Base-by-base conservation (phyloP, 2,888 invertebrate species). In the Limnephilus marmoratus region DNA sequence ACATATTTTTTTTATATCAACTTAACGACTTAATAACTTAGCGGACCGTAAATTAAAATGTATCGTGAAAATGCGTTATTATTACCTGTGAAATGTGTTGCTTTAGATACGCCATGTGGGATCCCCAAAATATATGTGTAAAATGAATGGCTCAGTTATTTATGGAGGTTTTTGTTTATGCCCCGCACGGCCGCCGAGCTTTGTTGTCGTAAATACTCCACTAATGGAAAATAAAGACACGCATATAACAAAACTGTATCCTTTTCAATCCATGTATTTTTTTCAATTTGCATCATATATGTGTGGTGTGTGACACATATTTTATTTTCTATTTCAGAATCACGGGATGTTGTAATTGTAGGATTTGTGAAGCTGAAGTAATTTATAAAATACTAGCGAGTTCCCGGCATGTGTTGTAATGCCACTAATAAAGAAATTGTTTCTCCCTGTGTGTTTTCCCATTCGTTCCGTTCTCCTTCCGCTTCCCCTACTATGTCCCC, bases 101-200 rank as follows among this genome's bases (percentile, higher is more conserved):
- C 90, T 91, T 92, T 92, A 12, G 92, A 81, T 91, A 88, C 92
- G 92, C 92, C 82, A 81, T 91, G 92, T 92, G 92, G 90, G 90
- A 83, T 90, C 92, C 85, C 18, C 81, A 90, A 81, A 45, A 29
- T 80, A 34, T 68, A 90, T 29, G 53, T 83, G 29, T 49, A 90
- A 90, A 82, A 11, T 81, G 91, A 91, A 87, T 91, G 86, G 85
- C 81, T 81, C 85, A 18, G 31, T 81, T 87, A 87, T 91, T 91
- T 91, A 91, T 87, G 91, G 87, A 91, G 87, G 91, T 45, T 87
- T 90, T 91, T 91, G 91, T 91, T 91, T 91, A 87, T 80, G 85
- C 91, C 86, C n/a, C 90, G n/a, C 88, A 34, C 90, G 83, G 82
- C 29, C 53, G 24, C 81, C 15, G 81, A 34, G 29, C 87, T 91